Evolutionary conservation across 2,888 invertebrate species (phyloP).

Genomic region (Brenthis ino): DNA sequence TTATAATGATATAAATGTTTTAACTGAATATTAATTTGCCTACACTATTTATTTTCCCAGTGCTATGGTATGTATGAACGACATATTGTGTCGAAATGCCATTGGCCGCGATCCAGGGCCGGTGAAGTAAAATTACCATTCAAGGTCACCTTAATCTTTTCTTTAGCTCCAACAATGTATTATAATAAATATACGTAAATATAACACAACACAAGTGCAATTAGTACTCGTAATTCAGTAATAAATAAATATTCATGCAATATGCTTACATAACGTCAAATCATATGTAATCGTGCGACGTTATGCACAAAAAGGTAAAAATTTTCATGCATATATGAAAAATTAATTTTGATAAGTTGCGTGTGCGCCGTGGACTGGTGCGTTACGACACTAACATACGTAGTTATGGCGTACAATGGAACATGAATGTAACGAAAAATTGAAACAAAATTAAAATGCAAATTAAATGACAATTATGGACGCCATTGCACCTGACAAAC

Average conservation of each 20-base stretch:
- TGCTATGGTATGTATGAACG: slow-evolving; percentile 26
- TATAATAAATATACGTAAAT: slow-evolving; percentile 23
- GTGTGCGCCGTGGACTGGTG: slow-evolving; percentile 53
- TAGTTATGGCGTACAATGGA: slow-evolving; percentile 51
- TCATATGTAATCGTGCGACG: slow-evolving; percentile 21
- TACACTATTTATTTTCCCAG: slow-evolving; percentile 19
- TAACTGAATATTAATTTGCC: not conserved
- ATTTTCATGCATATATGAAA: slow-evolving; percentile 39
- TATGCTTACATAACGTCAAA: slow-evolving; percentile 18
- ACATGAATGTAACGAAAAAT: slow-evolving; percentile 34
- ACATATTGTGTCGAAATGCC: slow-evolving; percentile 36
- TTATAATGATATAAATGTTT: not conserved
- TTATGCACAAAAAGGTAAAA: slow-evolving; percentile 1
- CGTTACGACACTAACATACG: slow-evolving; percentile 43
- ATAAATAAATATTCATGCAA: slow-evolving; percentile 30
- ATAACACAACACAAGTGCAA: slow-evolving; percentile 24
- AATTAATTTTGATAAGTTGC: slow-evolving; percentile 38
- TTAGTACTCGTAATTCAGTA: slow-evolving; percentile 12
- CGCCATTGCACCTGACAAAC: slow-evolving; percentile 19
- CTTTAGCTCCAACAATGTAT: slow-evolving; percentile 33
- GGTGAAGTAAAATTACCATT: slow-evolving; percentile 42
- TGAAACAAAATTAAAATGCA: slow-evolving; percentile 45
- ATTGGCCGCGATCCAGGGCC: slow-evolving; percentile 42
- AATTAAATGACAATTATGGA: slow-evolving; percentile 27
- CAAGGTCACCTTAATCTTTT: slow-evolving; percentile 43